phyloP scores from a whole-genome alignment of 2,797 vertebrate species.

The Hafferia zeledoni region DNA sequence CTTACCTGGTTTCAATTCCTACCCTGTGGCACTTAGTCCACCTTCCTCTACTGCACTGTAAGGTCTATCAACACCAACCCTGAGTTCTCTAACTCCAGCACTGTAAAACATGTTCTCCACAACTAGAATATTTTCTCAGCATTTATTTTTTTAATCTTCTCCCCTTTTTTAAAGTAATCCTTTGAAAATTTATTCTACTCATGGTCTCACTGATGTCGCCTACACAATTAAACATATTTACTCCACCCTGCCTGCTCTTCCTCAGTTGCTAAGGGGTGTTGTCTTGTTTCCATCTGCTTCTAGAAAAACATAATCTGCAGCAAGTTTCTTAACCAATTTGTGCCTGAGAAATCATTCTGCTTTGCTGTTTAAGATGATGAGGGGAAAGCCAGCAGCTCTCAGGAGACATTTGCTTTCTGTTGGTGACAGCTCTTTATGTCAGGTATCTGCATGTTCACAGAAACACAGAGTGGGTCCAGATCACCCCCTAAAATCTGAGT shows the following conservation, averaged over 20 bases:
- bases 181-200: neutral
- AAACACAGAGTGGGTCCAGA: neutral
- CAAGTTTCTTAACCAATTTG: neutral
- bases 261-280: neutral
- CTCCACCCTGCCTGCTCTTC: neutral
- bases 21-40: neutral
- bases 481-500: neutral
- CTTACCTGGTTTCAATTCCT: neutral
- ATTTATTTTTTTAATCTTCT: neutral
- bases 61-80: neutral
- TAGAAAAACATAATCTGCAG: neutral
- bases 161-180: fast-evolving
- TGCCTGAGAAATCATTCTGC: neutral
- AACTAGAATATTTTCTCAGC: neutral
- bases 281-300: neutral
- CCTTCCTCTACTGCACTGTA: neutral
- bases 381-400: neutral
- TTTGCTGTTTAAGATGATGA: neutral
- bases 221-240: neutral
- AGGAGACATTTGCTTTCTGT: neutral
- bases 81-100: neutral
- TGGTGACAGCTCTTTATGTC: neutral
- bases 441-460: neutral
- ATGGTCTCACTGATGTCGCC: fast-evolving
- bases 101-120: neutral